Evolutionary conservation across 2,797 vertebrate species (phyloP).

Genomic region (Chiropotes sagulatus): DNA sequence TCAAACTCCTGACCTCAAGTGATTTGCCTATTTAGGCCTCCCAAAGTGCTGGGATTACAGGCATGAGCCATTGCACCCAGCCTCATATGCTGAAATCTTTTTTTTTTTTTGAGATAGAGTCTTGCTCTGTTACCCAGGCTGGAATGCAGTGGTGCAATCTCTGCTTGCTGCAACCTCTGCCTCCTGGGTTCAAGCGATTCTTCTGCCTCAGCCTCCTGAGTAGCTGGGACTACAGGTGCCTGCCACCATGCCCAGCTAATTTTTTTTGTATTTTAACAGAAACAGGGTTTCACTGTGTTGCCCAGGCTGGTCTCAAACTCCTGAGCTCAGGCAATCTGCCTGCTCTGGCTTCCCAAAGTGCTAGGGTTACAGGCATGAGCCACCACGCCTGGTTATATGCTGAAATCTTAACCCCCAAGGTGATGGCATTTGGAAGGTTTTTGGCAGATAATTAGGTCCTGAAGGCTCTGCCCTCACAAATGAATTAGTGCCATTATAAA

Average conservation of each 20-base stretch:
- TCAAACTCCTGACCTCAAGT: neutral
- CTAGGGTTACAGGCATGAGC: too few species aligned
- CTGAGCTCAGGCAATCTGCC: too few species aligned
- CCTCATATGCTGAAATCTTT: neutral
- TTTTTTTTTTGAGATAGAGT: neutral
- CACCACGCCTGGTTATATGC: neutral
- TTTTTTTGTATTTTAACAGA: neutral
- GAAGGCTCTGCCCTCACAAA: neutral
- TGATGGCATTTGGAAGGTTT: neutral
- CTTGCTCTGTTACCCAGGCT: neutral
- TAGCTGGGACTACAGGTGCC: neutral
- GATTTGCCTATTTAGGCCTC: neutral
- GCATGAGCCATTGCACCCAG: neutral
- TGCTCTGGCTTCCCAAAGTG: too few species aligned
- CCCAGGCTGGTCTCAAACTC: too few species aligned
- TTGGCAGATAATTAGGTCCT: neutral
- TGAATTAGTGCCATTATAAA: neutral
- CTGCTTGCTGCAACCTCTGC: too few species aligned
- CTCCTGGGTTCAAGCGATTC: neutral
- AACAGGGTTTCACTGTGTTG: too few species aligned
- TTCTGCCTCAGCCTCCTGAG: neutral
- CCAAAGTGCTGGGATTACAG: neutral
- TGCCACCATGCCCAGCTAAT: neutral
- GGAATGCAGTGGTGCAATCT: neutral
- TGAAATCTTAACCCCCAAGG: neutral